Conservation (phyloP, 2,113 vertebrate species). For the Ondatra zibethicus region DNA sequence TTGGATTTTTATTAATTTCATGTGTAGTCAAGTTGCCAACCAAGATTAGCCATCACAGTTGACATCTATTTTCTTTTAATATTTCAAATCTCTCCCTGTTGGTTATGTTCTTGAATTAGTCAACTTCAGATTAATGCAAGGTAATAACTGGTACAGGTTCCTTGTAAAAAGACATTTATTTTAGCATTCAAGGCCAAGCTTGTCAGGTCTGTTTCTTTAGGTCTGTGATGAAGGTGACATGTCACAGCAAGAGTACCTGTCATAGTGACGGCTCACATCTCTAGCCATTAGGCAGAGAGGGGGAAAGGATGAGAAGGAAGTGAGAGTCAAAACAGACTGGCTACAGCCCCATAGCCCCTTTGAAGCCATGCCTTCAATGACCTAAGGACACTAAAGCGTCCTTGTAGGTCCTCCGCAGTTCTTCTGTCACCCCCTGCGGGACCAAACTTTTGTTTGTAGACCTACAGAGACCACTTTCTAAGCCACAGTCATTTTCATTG, state of each 20-base stretch:
- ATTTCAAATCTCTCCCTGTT: conserved; percentile 4
- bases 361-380: background rate
- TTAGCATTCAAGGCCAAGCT: background rate
- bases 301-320: background rate
- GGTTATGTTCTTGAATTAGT: background rate
- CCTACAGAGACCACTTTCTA: background rate
- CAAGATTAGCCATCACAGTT: background rate
- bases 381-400: background rate
- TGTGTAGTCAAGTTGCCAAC: background rate
- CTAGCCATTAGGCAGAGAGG: background rate
- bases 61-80: background rate
- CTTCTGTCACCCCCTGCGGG: background rate
- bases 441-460: background rate
- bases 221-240: background rate
- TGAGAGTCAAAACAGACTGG: too few species aligned
- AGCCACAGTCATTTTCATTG: background rate
- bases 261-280: background rate
- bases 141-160: background rate
- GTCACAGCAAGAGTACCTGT: background rate
- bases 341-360: background rate
- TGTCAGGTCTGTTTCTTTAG: background rate
- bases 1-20: background rate
- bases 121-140: background rate
- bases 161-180: background rate
- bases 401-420: background rate